Evolutionary conservation across 2,113 vertebrate species (phyloP).

Genomic region (Zosterops pallidus): DNA sequence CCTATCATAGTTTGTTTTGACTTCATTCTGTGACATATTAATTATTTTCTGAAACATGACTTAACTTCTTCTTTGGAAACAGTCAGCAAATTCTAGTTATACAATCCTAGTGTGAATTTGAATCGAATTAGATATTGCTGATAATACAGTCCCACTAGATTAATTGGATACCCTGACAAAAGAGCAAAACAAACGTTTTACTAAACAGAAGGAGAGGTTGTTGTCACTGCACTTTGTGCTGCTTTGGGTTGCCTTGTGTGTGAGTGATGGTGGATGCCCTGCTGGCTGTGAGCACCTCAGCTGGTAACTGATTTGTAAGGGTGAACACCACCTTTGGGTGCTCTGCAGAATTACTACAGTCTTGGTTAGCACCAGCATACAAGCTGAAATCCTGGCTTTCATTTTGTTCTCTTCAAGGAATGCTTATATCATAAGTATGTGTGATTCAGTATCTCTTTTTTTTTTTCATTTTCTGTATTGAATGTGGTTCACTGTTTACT

Average conservation of each 20-base stretch:
- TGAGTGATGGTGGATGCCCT: background rate
- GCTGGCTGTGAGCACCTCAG: background rate
- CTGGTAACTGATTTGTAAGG: background rate
- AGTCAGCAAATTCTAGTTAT: background rate
- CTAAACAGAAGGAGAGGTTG: background rate
- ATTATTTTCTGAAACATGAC: background rate
- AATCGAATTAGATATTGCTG: background rate
- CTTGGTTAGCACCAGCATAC: background rate
- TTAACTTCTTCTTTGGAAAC: background rate
- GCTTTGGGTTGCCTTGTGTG: background rate
- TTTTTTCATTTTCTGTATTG: background rate
- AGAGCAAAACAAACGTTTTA: background rate
- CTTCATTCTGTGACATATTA: background rate
- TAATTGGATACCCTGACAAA: background rate
- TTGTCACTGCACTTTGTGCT: background rate
- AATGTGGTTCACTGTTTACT: background rate
- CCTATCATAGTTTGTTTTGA: background rate
- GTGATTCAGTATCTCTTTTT: background rate
- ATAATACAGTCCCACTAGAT: background rate
- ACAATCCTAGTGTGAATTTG: background rate
- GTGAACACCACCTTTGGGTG: background rate
- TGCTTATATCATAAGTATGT: background rate
- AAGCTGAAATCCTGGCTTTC: background rate
- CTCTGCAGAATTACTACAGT: background rate
- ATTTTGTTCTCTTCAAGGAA: background rate